phyloP scores from a whole-genome alignment of 2,888 invertebrate species.

The Agrotis clavis region DNA sequence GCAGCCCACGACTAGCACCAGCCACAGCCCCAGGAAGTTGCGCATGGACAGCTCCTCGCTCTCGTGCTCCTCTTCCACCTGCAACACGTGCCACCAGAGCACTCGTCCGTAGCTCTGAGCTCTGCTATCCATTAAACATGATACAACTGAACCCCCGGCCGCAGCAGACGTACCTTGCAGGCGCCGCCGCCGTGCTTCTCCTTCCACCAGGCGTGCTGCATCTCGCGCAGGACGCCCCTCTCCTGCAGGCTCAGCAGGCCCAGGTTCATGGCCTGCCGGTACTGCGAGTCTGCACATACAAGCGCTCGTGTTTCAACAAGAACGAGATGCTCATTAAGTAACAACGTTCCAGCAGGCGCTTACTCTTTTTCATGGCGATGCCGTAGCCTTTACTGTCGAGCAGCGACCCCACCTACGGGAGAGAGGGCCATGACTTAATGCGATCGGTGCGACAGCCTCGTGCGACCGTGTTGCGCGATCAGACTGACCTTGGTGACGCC shows the following conservation, averaged over 20 bases:
- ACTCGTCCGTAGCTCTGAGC: no score
- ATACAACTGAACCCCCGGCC: no score
- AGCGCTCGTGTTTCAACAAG: background rate
- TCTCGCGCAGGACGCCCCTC: constrained; percentile 93
- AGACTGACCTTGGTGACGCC: constrained; percentile 92
- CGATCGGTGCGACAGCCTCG: background rate
- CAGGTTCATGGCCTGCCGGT: constrained; percentile 94
- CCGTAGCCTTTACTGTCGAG: constrained; percentile 97
- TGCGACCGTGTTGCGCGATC: background rate
- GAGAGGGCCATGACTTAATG: background rate
- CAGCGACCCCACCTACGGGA: constrained; percentile 92
- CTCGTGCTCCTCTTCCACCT: constrained; percentile 79
- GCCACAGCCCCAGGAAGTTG: constrained; percentile 96
- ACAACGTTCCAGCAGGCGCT: constrained; percentile 55
- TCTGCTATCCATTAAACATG: no score
- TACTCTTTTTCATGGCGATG: constrained; percentile 95
- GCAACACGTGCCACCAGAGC: constrained; percentile 23
- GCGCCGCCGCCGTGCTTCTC: constrained; percentile 95
- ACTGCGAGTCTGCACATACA: constrained; percentile 91
- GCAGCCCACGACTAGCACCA: constrained; percentile 94
- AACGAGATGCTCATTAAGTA: background rate
- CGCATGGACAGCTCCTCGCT: constrained; percentile 90
- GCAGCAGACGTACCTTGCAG: constrained; percentile 89
- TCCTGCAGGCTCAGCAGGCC: constrained; percentile 97
- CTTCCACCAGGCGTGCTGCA: constrained; percentile 98